These are phyloP conservation scores for Pangasius sanitwongsei DNA, from an alignment of 2,797 vertebrate genomes.

Conservation along the genomic window DNA sequence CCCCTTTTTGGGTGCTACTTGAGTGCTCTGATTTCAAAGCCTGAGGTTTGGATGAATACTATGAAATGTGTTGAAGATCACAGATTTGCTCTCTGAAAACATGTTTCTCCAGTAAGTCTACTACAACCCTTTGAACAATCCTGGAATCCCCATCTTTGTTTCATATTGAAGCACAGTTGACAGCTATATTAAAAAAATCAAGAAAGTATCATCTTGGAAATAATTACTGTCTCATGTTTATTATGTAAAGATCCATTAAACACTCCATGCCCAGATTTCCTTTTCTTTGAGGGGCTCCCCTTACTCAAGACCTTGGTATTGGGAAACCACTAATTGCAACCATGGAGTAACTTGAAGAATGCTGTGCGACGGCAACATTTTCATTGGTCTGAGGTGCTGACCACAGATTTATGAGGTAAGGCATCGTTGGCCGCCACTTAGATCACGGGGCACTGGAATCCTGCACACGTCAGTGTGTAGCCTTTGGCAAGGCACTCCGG, in stretches of 20 bases:
- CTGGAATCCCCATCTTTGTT: slow-evolving; percentile 10
- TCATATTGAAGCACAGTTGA: background rate
- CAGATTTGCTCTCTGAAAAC: background rate
- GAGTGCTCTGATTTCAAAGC: background rate
- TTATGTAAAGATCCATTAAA: slow-evolving; percentile 67
- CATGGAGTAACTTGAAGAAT: slow-evolving; percentile 71
- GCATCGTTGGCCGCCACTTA: slow-evolving; percentile 57
- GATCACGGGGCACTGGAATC: slow-evolving; percentile 58
- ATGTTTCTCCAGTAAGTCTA: slow-evolving; percentile 2
- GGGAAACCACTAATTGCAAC: slow-evolving; percentile 77
- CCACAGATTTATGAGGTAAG: slow-evolving; percentile 74
- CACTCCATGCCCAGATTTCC: slow-evolving; percentile 63
- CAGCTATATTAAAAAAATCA: background rate
- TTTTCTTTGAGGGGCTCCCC: slow-evolving; percentile 68
- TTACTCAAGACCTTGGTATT: slow-evolving; percentile 68
- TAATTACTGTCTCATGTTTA: slow-evolving; percentile 59
- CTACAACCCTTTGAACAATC: slow-evolving; percentile 1
- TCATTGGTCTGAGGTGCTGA: slow-evolving; percentile 73
- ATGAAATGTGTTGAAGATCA: background rate
- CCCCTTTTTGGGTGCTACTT: background rate
- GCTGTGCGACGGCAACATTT: slow-evolving; percentile 66
- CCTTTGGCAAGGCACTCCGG: slow-evolving; percentile 57
- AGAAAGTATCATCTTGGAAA: slow-evolving; percentile 19
- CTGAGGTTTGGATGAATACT: background rate
- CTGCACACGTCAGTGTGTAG: slow-evolving; percentile 59